A percentile compares a stretch with the other conserved stretches of the same genome.
phyloP scores from a whole-genome alignment of 2,797 vertebrate species.

The Ptychobarbus kaznakovi region DNA sequence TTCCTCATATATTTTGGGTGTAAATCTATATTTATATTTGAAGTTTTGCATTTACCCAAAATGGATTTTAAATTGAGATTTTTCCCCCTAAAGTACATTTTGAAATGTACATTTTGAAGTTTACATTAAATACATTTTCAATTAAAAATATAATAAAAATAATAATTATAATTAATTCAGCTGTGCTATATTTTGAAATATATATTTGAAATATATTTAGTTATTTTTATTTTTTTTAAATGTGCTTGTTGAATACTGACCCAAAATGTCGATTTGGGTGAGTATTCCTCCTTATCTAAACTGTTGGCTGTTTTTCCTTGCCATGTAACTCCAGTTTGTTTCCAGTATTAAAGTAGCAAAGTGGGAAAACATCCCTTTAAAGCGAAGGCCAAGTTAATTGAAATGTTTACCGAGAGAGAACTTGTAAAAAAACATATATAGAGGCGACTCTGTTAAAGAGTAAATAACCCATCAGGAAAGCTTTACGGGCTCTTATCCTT shows the following conservation, averaged over 20 bases:
- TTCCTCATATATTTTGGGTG: too few relatives aligned
- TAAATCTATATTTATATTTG: neutral
- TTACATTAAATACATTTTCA: neutral
- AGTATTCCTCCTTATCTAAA: neutral
- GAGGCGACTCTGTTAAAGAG: slow-evolving; percentile 35
- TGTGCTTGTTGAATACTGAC: neutral
- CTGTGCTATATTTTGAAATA: neutral
- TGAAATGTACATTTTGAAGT: neutral
- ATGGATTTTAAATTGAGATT: too few relatives aligned
- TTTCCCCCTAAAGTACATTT: neutral
- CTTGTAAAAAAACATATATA: slow-evolving; percentile 12
- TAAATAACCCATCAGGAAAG: slow-evolving; percentile 47
- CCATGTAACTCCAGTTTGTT: neutral
- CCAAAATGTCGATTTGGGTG: neutral
- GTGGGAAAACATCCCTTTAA: slow-evolving; percentile 16
- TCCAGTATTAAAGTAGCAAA: neutral
- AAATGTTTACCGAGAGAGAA: slow-evolving; percentile 34
- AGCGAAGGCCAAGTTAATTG: slow-evolving; percentile 27
- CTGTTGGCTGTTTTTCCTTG: neutral
- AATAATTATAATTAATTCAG: neutral
- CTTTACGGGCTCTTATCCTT: slow-evolving; percentile 47
- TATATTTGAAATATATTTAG: neutral
- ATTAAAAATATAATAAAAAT: neutral
- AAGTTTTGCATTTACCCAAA: too few relatives aligned
- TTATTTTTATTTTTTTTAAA: neutral